Conservation (phyloP, 35 echinoderm and acorn worm genomes). For the Lytechinus pictus region DNA sequence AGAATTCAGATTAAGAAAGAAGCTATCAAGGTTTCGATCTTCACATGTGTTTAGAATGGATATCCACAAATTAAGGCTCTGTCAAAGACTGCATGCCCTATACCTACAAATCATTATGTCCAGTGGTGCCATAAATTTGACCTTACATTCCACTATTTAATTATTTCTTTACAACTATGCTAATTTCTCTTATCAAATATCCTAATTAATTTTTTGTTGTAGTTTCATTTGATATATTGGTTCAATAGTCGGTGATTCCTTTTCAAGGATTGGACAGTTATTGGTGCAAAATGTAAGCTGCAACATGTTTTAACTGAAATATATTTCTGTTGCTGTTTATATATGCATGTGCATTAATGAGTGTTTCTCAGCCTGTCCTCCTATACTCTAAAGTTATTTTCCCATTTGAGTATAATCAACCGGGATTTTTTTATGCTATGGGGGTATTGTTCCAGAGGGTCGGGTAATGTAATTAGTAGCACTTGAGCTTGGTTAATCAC, state of each 20-base stretch:
- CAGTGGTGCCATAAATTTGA: not conserved
- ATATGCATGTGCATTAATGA: slow-evolving; percentile 2
- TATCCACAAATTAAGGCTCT: not conserved
- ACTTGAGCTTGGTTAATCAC: too few relatives aligned
- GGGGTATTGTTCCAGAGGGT: too few relatives aligned
- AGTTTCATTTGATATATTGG: not conserved
- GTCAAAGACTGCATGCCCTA: not conserved
- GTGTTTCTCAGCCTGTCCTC: not conserved
- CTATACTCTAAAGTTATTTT: not conserved
- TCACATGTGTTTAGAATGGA: not conserved
- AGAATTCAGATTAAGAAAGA: too few relatives aligned
- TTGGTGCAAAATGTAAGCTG: not conserved
- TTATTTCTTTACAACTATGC: not conserved
- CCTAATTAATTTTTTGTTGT: not conserved
- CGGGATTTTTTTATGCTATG: not conserved
- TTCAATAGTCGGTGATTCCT: not conserved
- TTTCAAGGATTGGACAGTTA: not conserved
- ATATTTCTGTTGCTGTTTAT: not conserved
- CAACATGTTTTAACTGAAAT: not conserved
- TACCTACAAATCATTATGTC: not conserved
- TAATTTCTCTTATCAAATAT: not conserved
- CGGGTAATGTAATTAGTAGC: too few relatives aligned
- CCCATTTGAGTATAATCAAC: not conserved
- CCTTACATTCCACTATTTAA: not conserved
- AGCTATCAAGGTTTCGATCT: too few relatives aligned